Evolutionary conservation across 64 coral and sea anemone species (phyloP).

Genomic region (Montipora capricornis): DNA sequence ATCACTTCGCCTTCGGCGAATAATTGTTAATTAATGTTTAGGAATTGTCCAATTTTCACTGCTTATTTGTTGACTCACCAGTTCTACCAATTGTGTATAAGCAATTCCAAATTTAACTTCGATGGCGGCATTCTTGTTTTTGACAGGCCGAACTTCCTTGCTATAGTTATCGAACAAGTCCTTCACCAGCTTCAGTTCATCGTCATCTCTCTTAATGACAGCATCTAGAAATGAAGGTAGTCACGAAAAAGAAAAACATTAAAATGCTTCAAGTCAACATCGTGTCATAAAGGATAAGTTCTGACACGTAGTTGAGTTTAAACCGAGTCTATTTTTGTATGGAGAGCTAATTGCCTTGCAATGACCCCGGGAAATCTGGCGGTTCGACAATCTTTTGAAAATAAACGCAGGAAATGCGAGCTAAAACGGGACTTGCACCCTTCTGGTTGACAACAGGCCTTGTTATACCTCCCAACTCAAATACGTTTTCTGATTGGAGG

Average conservation of each 20-base stretch:
- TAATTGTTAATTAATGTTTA: neutral
- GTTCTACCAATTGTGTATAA: constrained; percentile 91
- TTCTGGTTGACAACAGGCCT: no score
- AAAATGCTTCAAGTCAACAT: no score
- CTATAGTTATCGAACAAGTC: constrained; percentile 82
- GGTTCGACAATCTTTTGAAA: no score
- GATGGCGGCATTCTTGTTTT: constrained; percentile 87
- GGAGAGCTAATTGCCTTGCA: no score
- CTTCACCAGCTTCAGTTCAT: constrained; percentile 80
- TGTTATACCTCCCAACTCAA: no score
- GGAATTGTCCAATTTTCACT: neutral
- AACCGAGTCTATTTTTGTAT: no score
- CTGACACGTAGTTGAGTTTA: neutral
- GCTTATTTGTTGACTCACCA: constrained; percentile 55
- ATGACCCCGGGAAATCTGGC: no score
- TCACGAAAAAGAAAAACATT: neutral
- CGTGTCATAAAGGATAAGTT: neutral
- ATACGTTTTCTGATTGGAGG: no score
- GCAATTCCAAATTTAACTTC: constrained; percentile 85
- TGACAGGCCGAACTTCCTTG: constrained; percentile 85
- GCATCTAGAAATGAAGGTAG: constrained; percentile 53
- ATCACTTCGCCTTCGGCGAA: no score
- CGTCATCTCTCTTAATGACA: constrained; percentile 73
- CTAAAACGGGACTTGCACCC: no score
- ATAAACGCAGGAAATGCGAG: no score